Evolutionary conservation across 2,797 vertebrate species (phyloP).

Genomic region (Rallus crepitans): DNA sequence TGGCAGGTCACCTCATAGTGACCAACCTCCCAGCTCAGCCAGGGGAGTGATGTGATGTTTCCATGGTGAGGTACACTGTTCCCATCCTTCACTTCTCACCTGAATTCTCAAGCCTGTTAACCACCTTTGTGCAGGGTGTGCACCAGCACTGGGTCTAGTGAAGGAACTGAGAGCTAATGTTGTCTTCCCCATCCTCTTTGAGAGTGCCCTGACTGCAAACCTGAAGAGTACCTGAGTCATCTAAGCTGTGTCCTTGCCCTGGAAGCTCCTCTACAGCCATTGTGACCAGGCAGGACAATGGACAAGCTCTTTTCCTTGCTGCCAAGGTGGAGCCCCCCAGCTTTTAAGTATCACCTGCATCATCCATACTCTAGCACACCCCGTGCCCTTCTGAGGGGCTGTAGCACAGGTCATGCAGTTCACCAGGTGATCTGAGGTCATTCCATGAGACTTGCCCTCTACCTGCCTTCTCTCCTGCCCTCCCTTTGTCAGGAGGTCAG

Average conservation of each 20-base stretch:
- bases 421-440: background rate
- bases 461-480: background rate
- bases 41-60: background rate
- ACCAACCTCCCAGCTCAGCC: background rate
- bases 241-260: background rate
- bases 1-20: background rate
- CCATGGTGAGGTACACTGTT: background rate
- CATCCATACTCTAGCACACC: background rate
- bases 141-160: background rate
- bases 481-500: background rate
- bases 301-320: background rate
- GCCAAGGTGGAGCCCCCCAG: background rate
- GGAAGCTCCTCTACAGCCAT: background rate
- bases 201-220: background rate
- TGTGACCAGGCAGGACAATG: accelerated
- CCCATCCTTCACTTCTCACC: background rate
- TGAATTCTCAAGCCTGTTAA: background rate
- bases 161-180: background rate
- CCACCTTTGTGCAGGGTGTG: accelerated
- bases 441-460: background rate
- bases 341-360: background rate
- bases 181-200: background rate
- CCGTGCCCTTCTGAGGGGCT: accelerated
- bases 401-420: background rate
- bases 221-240: background rate